phyloP scores from a whole-genome alignment of 2,888 invertebrate species.

The Hanleya hanleyi region DNA sequence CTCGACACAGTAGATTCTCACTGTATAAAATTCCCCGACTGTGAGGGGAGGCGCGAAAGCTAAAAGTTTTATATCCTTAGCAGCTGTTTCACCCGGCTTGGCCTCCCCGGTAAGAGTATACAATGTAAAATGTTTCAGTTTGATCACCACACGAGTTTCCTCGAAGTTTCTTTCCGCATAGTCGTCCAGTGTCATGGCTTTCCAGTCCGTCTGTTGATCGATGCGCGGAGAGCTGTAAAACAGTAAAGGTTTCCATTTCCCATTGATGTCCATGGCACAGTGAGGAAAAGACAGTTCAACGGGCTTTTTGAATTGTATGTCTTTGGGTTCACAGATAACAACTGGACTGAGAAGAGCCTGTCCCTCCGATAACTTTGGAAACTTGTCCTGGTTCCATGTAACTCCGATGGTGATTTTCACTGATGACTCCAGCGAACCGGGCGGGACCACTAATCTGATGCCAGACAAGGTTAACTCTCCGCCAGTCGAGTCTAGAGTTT shows the following conservation, averaged over 20 bases:
- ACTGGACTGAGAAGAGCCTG: conserved; percentile 43
- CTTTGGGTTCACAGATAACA: conserved; percentile 45
- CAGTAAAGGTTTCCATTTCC: conserved; percentile 38
- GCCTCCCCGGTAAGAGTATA: conserved; percentile 43
- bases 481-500: conserved; percentile 34
- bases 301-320: conserved; percentile 35
- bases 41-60: conserved; percentile 41
- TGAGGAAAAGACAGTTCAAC: conserved; percentile 47
- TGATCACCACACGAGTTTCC: conserved; percentile 24
- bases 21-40: conserved; percentile 35
- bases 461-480: conserved; percentile 39
- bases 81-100: conserved; percentile 30
- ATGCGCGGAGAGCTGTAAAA: conserved; percentile 30
- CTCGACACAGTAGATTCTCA: conserved; percentile 45
- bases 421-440: conserved; percentile 29
- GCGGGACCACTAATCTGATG: conserved; percentile 39
- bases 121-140: conserved; percentile 44
- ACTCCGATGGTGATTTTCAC: conserved; percentile 40
- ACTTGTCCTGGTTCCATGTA: conserved; percentile 36
- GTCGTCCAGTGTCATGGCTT: conserved; percentile 29
- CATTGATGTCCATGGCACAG: conserved; percentile 35
- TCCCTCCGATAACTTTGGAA: conserved; percentile 33
- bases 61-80: conserved; percentile 45
- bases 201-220: conserved; percentile 31
- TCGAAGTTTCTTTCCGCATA: conserved; percentile 25